phyloP scores from a whole-genome alignment of 92 coral and sea anemone species.

The Zoanthus solanderi region DNA sequence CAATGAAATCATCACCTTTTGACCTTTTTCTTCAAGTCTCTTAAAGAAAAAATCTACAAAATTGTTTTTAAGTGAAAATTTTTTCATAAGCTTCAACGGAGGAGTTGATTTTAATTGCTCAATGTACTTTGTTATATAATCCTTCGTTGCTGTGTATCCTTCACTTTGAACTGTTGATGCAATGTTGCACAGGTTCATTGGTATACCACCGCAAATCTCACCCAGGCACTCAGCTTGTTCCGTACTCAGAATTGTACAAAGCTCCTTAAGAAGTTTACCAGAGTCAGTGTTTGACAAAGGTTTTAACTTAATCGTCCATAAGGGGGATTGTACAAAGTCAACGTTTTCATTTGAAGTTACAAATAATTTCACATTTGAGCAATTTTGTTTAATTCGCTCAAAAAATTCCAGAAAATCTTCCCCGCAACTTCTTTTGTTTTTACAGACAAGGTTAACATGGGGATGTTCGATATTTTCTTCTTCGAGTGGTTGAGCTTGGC shows the following conservation, averaged over 20 bases:
- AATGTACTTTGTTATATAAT: conserved; percentile 17
- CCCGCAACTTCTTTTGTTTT: neutral
- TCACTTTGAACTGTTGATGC: conserved; percentile 16
- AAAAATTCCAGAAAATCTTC: conserved; percentile 44
- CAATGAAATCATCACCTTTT: conserved; percentile 49
- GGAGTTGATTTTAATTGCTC: conserved; percentile 40
- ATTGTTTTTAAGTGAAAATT: conserved; percentile 29
- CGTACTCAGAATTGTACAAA: neutral
- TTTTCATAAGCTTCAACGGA: conserved; percentile 31
- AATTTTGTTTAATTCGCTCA: conserved; percentile 17
- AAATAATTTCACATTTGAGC: conserved; percentile 43
- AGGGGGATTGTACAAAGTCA: conserved; percentile 16
- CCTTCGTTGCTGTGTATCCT: conserved; percentile 7
- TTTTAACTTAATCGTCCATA: conserved; percentile 22
- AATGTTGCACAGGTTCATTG: conserved; percentile 44
- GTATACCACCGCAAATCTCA: conserved; percentile 51
- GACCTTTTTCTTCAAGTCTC: conserved; percentile 33
- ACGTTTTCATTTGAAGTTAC: conserved; percentile 57
- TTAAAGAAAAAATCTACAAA: conserved; percentile 47
- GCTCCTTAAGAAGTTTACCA: conserved; percentile 22
- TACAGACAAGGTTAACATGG: neutral
- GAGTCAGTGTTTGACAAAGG: conserved; percentile 35
- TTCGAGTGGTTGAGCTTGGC: neutral
- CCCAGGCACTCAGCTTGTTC: conserved; percentile 26
- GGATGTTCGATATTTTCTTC: neutral